Percentiles rank a stretch among this genome's conserved stretches.
These are phyloP conservation scores for Propsilocerus akamusi DNA, from an alignment of 1,140 invertebrate genomes.

Conservation along the genomic window DNA sequence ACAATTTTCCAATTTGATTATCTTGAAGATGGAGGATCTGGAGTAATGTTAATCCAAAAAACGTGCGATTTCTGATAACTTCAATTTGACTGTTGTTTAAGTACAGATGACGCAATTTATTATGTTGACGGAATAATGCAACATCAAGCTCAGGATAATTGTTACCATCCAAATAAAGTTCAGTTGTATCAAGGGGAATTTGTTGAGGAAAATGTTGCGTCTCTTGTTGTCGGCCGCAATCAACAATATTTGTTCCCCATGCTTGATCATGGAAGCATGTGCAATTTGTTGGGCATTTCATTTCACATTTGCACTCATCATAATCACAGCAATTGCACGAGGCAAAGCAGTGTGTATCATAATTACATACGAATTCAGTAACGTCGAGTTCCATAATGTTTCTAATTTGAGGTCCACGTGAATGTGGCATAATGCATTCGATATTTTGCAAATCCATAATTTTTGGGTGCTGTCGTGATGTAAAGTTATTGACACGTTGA, in stretches of 20 bases:
- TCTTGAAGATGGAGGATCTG: constrained; percentile 67
- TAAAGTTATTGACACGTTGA: constrained; percentile 53
- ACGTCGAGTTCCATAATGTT: constrained; percentile 47
- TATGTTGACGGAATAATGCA: constrained; percentile 67
- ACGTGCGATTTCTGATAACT: constrained; percentile 70
- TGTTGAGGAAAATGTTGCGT: constrained; percentile 46
- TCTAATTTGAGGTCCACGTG: constrained; percentile 46
- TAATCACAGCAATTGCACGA: constrained; percentile 75
- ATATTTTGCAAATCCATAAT: constrained; percentile 67
- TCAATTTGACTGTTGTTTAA: constrained; percentile 65
- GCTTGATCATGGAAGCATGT: constrained; percentile 72
- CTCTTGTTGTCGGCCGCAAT: constrained; percentile 50
- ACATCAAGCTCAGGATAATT: constrained; percentile 59
- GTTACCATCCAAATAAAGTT: constrained; percentile 77
- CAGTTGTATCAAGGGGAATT: constrained; percentile 78
- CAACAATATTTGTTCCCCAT: constrained; percentile 71
- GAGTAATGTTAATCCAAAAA: constrained; percentile 58
- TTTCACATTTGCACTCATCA: constrained; percentile 70
- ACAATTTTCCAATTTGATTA: constrained; percentile 54
- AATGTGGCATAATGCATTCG: constrained; percentile 62
- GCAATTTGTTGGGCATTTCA: constrained; percentile 69
- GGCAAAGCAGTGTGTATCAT: constrained; percentile 61
- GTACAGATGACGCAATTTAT: constrained; percentile 62
- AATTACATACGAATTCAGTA: constrained; percentile 65
- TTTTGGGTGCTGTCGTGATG: constrained; percentile 50